These are phyloP conservation scores for Vireo griseus DNA, from an alignment of 2,797 vertebrate genomes.

Conservation along the genomic window DNA sequence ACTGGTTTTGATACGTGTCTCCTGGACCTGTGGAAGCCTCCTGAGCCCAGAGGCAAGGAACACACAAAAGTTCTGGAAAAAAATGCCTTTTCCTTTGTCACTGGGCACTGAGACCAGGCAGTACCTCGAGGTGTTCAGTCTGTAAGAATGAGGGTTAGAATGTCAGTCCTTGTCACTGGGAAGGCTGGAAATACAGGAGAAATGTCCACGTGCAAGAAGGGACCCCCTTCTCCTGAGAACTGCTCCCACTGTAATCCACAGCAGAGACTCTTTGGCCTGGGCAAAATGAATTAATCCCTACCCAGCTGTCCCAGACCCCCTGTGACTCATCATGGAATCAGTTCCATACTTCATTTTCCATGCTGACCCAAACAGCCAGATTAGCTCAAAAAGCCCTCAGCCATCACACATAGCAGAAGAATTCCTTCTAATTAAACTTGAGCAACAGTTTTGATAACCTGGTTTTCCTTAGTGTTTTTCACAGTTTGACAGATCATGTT, in stretches of 20 bases:
- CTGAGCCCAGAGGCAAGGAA: not conserved
- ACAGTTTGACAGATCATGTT: not conserved
- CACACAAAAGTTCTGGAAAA: not conserved
- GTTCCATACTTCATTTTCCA: not conserved
- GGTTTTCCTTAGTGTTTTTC: not conserved
- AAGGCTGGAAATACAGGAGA: not conserved
- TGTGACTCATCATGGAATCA: not conserved
- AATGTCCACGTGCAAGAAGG: not conserved
- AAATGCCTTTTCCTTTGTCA: not conserved
- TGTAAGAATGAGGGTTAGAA: not conserved
- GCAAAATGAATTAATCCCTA: not conserved
- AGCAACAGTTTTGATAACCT: conserved; percentile 25
- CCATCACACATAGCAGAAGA: not conserved
- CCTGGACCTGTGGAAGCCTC: not conserved
- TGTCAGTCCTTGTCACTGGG: not conserved
- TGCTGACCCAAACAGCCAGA: not conserved
- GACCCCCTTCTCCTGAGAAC: not conserved
- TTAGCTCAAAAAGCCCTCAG: not conserved
- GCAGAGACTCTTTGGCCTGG: not conserved
- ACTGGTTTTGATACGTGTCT: not conserved
- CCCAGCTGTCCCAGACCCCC: not conserved
- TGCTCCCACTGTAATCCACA: not conserved
- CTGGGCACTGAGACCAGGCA: not conserved
- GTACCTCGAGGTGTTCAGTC: not conserved
- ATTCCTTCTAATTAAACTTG: not conserved